Evolutionary conservation across 2,113 vertebrate species (phyloP), one percentile per base, ranked within the genome.

Genomic region (Casuarius casuarius): DNA sequence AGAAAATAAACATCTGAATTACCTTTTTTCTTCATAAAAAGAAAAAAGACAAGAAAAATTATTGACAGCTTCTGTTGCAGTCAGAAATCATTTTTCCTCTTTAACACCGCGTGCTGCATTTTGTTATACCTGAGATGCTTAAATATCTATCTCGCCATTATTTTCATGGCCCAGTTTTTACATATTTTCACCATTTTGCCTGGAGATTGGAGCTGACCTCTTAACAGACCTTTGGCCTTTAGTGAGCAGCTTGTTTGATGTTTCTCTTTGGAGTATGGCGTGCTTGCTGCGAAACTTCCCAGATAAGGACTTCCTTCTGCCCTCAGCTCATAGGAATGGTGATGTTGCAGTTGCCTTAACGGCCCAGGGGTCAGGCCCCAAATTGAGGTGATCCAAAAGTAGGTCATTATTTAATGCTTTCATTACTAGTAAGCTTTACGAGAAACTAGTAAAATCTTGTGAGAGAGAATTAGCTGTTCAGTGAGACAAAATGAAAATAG

Each of bases 401-500:
- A 66, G 85, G 77, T 84, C 31, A 74, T 80, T 12, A 86, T 96
- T 84, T 94, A 61, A 84, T 51, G 33, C 38, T 87, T 96, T 92
- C 70, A 52, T 62, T 84, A 90, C 72, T 56, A 68, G 7, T 15
- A n/a, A 25, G 80, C 22, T 66, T 67, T 75, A 12, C 65, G 65
- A 79, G 76, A 94, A 88, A 86, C 7, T 4, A 88, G 40, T 22
- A 28, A 85, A 82, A 61, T 58, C 26, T 26, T 51, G 65, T 89
- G 62, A 96, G 70, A 67, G 87, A 79, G 35, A 95, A 96, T 35
- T 84, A 87, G 49, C 84, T 93, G 67, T 77, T 71, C 42, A 58
- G 26, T 82, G 85, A 70, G 90, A 95, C 19, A 94, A 96, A 94
- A 94, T 75, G 28, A 92, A 97, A 96, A 95, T 42, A 88, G 87